Evolutionary conservation across 2,113 vertebrate species (phyloP).

Genomic region (Chionodraco myersi): DNA sequence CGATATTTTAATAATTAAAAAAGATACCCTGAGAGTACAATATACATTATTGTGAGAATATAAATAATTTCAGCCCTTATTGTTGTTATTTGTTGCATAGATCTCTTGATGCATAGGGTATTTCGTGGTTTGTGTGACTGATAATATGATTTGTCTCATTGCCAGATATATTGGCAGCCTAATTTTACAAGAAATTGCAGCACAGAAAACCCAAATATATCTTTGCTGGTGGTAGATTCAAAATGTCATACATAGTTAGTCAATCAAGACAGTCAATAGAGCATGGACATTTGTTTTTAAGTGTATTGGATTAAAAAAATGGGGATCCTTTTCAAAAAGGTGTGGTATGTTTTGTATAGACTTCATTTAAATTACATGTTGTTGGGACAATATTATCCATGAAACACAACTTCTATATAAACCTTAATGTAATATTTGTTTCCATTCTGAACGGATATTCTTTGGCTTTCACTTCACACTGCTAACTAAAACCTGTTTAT

Average conservation of each 20-base stretch:
- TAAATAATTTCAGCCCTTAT: not conserved
- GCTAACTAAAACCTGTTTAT: conserved; percentile 6
- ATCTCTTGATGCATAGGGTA: not conserved
- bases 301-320: not conserved
- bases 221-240: not conserved
- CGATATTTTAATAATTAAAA: not conserved
- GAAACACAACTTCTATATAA: not conserved
- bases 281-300: not conserved
- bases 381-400: not conserved
- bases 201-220: not conserved
- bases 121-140: not conserved
- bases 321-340: not conserved
- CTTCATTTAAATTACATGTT: not conserved
- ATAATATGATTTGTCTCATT: not conserved
- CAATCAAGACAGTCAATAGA: not conserved
- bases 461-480: conserved; percentile 3
- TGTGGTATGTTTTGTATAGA: not conserved
- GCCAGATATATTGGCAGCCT: not conserved
- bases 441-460: not conserved
- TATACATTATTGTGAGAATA: not conserved
- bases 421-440: not conserved
- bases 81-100: not conserved
- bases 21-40: not conserved
- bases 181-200: not conserved
- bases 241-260: not conserved